Evolutionary conservation across 2,888 invertebrate genomes (phyloP).

Genomic region (Stramonita haemastoma): DNA sequence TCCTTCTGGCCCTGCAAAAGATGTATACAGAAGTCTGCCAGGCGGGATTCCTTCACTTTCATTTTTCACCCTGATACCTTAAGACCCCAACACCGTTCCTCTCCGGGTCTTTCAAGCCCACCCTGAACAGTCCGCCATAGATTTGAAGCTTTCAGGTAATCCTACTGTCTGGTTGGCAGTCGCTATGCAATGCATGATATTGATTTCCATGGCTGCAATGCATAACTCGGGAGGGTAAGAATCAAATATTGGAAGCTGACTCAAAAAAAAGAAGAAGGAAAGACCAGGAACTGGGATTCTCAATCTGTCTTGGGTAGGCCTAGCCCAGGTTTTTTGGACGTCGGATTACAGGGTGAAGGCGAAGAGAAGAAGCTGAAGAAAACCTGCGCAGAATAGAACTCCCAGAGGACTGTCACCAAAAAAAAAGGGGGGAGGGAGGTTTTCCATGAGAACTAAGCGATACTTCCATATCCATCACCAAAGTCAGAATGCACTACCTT

Average conservation of each 20-base stretch:
- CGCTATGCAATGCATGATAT: neutral
- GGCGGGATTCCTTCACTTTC: too few relatives aligned
- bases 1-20: too few relatives aligned
- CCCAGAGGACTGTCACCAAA: too few relatives aligned
- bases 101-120: too few relatives aligned
- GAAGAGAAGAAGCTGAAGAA: neutral
- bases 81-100: neutral
- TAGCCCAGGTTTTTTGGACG: neutral
- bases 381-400: neutral
- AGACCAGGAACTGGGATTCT: neutral
- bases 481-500: too few relatives aligned
- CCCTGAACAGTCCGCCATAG: neutral
- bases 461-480: too few relatives aligned
- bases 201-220: neutral
- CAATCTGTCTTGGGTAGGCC: neutral
- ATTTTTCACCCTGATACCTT: too few relatives aligned
- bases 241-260: constrained; percentile 5
- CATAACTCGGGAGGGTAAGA: constrained; percentile 8
- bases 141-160: neutral
- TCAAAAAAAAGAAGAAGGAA: neutral
- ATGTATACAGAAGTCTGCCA: too few relatives aligned
- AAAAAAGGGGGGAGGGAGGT: too few relatives aligned
- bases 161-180: neutral
- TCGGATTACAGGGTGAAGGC: neutral
- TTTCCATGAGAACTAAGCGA: too few relatives aligned